phyloP scores from a whole-genome alignment of 1,140 invertebrate species.

The Rhopalosiphum padi region DNA sequence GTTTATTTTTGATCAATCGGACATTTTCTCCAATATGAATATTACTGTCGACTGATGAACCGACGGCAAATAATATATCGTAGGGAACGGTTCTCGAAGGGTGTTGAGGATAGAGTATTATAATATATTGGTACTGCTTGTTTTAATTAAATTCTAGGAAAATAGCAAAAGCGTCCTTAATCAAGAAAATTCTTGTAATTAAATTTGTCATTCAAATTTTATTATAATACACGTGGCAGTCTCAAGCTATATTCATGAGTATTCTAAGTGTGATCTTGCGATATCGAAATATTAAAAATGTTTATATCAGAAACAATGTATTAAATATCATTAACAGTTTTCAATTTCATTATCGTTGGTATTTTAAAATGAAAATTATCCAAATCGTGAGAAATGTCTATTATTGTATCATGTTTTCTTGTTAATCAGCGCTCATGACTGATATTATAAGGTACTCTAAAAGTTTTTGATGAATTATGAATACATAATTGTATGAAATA shows the following conservation, averaged over 20 bases:
- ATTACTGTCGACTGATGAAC: too few relatives aligned
- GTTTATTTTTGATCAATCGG: too few relatives aligned
- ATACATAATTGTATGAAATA: neutral
- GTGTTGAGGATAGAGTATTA: neutral
- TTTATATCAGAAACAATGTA: neutral
- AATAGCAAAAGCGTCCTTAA: neutral
- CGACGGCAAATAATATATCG: too few relatives aligned
- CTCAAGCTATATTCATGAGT: neutral
- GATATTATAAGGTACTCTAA: neutral
- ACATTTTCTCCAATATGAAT: too few relatives aligned
- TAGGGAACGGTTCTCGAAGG: too few relatives aligned
- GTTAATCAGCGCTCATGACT: neutral
- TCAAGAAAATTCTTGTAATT: too few relatives aligned
- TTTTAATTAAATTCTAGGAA: neutral
- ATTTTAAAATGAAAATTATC: neutral
- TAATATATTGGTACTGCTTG: neutral
- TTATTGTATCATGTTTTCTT: neutral
- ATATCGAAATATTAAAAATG: neutral
- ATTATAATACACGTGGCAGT: neutral
- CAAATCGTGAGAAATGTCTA: neutral
- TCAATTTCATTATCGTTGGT: neutral
- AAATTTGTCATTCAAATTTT: too few relatives aligned
- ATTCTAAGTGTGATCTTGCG: neutral
- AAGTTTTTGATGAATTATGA: conserved; percentile 18
- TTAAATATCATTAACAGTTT: neutral